phyloP scores from a whole-genome alignment of 2,888 invertebrate genomes.

The Cyaniris semiargus region DNA sequence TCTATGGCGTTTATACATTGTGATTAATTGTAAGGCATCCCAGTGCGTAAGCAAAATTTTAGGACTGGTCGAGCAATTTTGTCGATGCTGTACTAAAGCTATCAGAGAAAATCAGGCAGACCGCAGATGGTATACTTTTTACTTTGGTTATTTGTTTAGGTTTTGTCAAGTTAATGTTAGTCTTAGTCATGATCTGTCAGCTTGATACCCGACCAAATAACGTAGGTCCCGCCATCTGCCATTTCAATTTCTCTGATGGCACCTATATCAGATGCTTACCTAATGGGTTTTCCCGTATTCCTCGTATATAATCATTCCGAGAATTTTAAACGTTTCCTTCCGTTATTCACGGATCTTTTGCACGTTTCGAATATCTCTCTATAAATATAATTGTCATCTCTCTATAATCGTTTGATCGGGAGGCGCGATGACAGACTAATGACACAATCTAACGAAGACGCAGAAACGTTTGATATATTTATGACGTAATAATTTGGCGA shows the following conservation, averaged over 20 bases:
- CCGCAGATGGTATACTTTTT: too few species aligned
- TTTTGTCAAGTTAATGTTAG: too few species aligned
- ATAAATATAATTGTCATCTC: slow-evolving; percentile 49
- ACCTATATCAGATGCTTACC: background rate
- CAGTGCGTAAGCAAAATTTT: too few species aligned
- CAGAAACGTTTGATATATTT: slow-evolving; percentile 59
- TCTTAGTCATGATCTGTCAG: too few species aligned
- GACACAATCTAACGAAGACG: slow-evolving; percentile 44
- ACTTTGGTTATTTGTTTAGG: too few species aligned
- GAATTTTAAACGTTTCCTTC: slow-evolving; percentile 29
- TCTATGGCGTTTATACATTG: too few species aligned
- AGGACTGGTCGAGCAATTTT: too few species aligned
- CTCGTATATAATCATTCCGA: background rate
- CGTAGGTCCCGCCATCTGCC: too few species aligned
- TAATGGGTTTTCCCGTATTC: background rate
- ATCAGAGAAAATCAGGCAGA: too few species aligned
- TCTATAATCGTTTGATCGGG: slow-evolving; percentile 67
- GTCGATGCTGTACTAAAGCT: too few species aligned
- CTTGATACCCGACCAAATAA: too few species aligned
- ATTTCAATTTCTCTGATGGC: background rate
- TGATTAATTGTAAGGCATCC: too few species aligned
- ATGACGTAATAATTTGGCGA: slow-evolving; percentile 58
- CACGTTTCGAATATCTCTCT: slow-evolving; percentile 40
- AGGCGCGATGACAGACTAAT: slow-evolving; percentile 63
- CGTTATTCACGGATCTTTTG: slow-evolving; percentile 47